Evolutionary conservation across 2,113 vertebrate species (phyloP).

Genomic region (Sinocyclocheilus grahami): DNA sequence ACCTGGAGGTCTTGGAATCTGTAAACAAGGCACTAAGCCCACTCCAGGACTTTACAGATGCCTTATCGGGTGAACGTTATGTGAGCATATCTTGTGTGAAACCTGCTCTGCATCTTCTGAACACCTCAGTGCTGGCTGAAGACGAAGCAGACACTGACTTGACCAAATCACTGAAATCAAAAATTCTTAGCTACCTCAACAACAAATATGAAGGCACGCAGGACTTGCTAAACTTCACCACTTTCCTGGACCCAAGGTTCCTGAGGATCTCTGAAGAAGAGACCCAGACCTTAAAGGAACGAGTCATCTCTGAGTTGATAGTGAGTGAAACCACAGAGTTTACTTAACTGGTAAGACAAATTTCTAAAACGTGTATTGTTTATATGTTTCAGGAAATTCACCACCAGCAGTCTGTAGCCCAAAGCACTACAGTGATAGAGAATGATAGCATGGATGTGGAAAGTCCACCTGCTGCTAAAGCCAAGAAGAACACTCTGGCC

Average conservation of each 20-base stretch:
- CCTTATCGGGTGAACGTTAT: background rate
- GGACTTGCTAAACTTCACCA: background rate
- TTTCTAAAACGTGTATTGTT: conserved; percentile 2
- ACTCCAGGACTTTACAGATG: background rate
- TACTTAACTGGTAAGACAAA: background rate
- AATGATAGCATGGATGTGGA: no score
- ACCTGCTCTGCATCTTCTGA: conserved; percentile 5
- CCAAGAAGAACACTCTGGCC: no score
- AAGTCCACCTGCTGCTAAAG: no score
- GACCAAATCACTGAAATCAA: conserved; percentile 11
- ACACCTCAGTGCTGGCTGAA: background rate
- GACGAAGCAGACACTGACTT: background rate
- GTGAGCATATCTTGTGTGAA: background rate
- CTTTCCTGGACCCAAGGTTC: background rate
- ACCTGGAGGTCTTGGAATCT: background rate
- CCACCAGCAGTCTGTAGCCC: background rate
- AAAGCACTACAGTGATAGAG: background rate
- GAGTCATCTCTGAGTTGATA: background rate
- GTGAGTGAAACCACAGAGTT: background rate
- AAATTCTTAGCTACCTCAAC: background rate
- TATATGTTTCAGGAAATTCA: conserved; percentile 10
- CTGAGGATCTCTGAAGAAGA: background rate
- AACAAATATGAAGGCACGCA: background rate
- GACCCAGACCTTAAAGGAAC: conserved; percentile 4
- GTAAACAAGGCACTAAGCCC: background rate